Percentiles rank a stretch among this genome's conserved stretches.
Conservation (phyloP, 2,888 invertebrate genomes). For the Lysandra coridon region DNA sequence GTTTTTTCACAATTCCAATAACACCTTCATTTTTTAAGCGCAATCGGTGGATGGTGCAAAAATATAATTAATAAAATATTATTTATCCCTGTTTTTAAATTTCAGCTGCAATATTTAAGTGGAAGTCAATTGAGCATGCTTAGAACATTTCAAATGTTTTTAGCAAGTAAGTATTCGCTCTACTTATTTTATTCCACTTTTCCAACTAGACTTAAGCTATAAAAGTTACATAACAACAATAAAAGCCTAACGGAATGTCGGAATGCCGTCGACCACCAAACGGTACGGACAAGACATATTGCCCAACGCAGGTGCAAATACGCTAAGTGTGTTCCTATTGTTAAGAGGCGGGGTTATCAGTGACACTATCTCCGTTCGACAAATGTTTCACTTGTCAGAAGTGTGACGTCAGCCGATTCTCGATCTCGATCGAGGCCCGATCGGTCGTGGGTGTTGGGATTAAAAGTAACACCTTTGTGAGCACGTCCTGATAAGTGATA, state of each 20-base stretch:
- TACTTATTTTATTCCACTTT: not conserved
- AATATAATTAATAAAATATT: not conserved
- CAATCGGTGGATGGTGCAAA: not conserved
- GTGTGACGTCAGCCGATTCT: constrained; percentile 73
- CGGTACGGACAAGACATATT: constrained; percentile 65
- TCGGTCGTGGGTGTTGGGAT: constrained; percentile 56
- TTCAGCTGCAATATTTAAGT: not conserved
- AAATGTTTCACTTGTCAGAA: constrained; percentile 79
- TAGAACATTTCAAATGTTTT: not conserved
- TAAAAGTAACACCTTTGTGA: constrained; percentile 41
- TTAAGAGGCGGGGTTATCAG: constrained; percentile 79
- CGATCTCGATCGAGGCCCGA: constrained; percentile 61
- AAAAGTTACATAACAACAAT: not conserved
- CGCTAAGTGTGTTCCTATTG: constrained; percentile 80
- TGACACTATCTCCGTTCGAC: constrained; percentile 80
- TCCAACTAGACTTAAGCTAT: not conserved
- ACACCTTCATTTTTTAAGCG: constrained; percentile 10
- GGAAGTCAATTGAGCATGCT: not conserved
- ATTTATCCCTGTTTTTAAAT: not conserved
- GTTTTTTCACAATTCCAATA: constrained; percentile 48
- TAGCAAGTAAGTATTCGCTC: not conserved
- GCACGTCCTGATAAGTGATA: constrained; percentile 30
- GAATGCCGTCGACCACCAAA: constrained; percentile 44
- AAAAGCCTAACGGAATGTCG: constrained; percentile 34
- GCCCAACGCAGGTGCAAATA: constrained; percentile 77